Evolutionary conservation across 2,113 vertebrate species (phyloP), one percentile per base, ranked within the genome.

Genomic region (Pygoscelis antarcticus): DNA sequence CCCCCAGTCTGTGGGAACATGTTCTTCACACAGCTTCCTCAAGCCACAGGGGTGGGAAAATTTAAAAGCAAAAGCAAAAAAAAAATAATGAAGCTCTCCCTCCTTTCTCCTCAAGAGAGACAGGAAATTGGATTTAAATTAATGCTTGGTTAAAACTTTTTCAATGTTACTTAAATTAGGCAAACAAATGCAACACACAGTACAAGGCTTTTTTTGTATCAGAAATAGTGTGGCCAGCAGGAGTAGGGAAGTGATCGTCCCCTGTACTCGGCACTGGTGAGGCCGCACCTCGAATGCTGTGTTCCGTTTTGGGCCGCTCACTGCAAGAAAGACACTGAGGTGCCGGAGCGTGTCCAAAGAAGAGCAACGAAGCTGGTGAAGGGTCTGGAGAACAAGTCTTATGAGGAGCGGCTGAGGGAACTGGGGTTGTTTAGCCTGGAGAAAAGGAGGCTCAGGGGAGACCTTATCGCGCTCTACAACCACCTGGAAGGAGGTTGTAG

Each of bases 111-210:
- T 93, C 61, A 40, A 90, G 71, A 89, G 79, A 89, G 66, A 38
- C 95, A 96, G 95, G 96, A 97, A 96, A 95, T 88, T 80, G 52
- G 66, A 79, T 94, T 96, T 91, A 93, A 93, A 96, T 85, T 95
- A 87, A 87, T 85, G 90, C 90, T 38, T 7, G 14, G 62, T 87
- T 96, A 85, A 36, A 88, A 85, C 25, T 85, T 89, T 65, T 85
- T 52, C 42, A 5, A 5, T 23, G 78, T 65, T 79, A 82, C 38
- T 91, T 79, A 76, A 89, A 84, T 76, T 36, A 82, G 85, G 81
- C 38, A 76, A 89, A 82, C 10, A 82, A 66, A 92, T 62, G 64
- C 64, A 93, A 95, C 11, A 18, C 4, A 55, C 5, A 40, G 42
- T 7, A 55, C 7, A 26, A 64, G 52, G 21, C 6, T 89, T 36